Evolutionary conservation across 1,140 invertebrate species (phyloP).

Genomic region (Liolophura sinensis): DNA sequence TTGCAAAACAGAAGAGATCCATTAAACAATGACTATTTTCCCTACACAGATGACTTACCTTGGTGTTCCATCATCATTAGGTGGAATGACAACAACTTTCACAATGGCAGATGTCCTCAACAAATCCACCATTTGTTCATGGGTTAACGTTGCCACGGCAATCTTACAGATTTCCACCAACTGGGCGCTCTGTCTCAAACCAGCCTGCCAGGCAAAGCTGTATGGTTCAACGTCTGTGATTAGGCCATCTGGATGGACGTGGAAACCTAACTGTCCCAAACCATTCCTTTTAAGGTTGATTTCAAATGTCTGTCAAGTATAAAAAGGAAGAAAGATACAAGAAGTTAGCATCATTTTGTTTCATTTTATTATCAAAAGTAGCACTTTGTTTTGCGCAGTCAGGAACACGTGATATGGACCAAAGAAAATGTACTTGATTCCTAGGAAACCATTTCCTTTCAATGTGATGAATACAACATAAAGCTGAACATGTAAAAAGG

Average conservation of each 20-base stretch:
- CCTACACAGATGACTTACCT: constrained; percentile 45
- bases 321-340: background rate
- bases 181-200: constrained; percentile 83
- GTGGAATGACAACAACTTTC: constrained; percentile 81
- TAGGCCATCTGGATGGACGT: constrained; percentile 93
- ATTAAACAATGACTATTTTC: too few species aligned
- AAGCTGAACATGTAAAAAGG: too few species aligned
- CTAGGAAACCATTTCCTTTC: too few species aligned
- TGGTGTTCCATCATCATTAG: constrained; percentile 70
- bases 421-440: too few species aligned
- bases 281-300: constrained; percentile 77
- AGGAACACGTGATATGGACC: too few species aligned
- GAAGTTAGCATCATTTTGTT: background rate
- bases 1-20: too few species aligned
- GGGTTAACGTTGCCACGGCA: constrained; percentile 83
- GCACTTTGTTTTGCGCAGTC: too few species aligned
- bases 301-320: constrained; percentile 65
- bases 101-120: constrained; percentile 87
- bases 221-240: constrained; percentile 90
- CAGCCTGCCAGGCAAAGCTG: constrained; percentile 87
- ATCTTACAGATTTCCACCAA: constrained; percentile 82
- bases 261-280: constrained; percentile 88
- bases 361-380: too few species aligned
- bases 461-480: too few species aligned
- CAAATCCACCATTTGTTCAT: constrained; percentile 93